phyloP scores from a whole-genome alignment of 2,888 invertebrate species.

The Diabrotica balteata region DNA sequence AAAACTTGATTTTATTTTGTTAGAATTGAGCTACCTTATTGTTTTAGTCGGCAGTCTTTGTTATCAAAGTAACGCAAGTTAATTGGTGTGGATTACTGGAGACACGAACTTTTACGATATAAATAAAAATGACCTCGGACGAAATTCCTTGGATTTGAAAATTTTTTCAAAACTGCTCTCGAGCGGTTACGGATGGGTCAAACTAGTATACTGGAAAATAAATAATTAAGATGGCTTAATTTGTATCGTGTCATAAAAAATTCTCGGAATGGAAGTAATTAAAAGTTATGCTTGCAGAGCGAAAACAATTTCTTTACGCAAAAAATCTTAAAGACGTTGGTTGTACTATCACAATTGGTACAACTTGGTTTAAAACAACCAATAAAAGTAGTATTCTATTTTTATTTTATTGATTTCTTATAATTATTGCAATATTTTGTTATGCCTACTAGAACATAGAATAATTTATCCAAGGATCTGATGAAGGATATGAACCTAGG shows the following conservation, averaged over 20 bases:
- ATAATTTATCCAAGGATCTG: too few species aligned
- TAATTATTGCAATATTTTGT: too few species aligned
- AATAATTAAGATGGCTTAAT: constrained; percentile 4
- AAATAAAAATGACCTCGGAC: constrained; percentile 31
- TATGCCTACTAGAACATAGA: too few species aligned
- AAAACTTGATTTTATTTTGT: neutral
- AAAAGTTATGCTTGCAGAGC: constrained; percentile 1
- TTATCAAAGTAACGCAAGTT: constrained; percentile 25
- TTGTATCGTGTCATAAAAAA: neutral
- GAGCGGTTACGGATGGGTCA: constrained; percentile 15
- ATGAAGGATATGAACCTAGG: too few species aligned
- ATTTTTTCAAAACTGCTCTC: constrained; percentile 18
- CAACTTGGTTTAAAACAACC: too few species aligned
- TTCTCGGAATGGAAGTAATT: constrained; percentile 3
- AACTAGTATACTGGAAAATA: constrained; percentile 13
- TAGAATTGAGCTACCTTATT: constrained; percentile 13
- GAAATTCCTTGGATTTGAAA: constrained; percentile 27
- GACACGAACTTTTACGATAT: constrained; percentile 28
- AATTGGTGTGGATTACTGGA: constrained; percentile 18
- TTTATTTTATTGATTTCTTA: too few species aligned
- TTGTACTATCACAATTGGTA: too few species aligned
- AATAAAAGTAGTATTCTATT: too few species aligned
- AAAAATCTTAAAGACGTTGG: too few species aligned
- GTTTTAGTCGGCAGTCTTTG: constrained; percentile 19
- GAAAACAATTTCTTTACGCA: too few species aligned